Base-by-base conservation (phyloP, 2,113 vertebrate genomes). In the Tor tambroides region DNA sequence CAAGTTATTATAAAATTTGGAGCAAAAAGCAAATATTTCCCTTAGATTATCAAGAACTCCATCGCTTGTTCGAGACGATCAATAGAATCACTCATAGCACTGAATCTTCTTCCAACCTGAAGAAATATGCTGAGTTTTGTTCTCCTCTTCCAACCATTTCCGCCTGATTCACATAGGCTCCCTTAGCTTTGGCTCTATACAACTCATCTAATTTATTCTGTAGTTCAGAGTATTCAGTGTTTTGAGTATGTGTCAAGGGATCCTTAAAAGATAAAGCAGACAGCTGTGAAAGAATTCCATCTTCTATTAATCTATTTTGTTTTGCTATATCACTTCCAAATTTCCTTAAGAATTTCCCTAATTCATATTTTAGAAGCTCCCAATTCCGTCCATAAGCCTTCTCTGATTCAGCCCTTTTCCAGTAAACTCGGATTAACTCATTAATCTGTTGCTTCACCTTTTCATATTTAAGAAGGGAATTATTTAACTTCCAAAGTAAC, bases 401-500 rank as follows among this genome's bases (percentile, higher is more conserved):
- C 28, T 78, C n/a, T 28, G 19, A 12, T 28, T 77, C n/a, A 17
- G 74, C 56, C n/a, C 46, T 79, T 32, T 51, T 23, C 74, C 56
- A 67, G 32, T 78, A 85, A 19, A 21, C 65, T 23, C 32, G 0
- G 2, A 79, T 78, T 21, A 77, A 7, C 30, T 67, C 10, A 46
- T 4, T 8, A 77, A 85, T 35, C 19, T 41, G 15, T n/a, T 65
- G 6, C 14, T 65, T 79, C 4, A 67, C 74, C 35, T 35, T 15
- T 67, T 19, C 19, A 69, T 49, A 65, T 32, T 49, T 23, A 67
- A 80, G 56, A 28, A 38, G 38, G 6, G 85, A 69, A 23, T 35
- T 69, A 51, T 79, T 86, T 79, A 79, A 51, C 69, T 79, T 86
- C 75, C 84, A 86, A 6, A 67, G 15, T 30, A 26, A 69, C 1